These are phyloP conservation scores for Syritta pipiens DNA, from an alignment of 2,888 invertebrate genomes.

Conservation along the genomic window DNA sequence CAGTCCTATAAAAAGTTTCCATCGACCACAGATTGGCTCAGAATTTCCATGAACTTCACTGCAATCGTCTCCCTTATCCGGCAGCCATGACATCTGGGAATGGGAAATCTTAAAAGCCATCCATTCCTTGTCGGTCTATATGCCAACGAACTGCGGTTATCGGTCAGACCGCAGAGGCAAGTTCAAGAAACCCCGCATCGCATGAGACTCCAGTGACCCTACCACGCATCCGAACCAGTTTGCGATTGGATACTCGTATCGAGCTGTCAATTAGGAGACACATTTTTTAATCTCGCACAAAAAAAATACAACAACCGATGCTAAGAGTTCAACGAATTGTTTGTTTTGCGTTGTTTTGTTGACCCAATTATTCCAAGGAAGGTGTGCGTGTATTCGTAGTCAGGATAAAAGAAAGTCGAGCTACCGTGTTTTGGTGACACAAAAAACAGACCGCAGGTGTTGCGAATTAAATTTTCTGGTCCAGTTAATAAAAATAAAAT, in stretches of 20 bases:
- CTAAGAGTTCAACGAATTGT: constrained; percentile 40
- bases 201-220: constrained; percentile 1
- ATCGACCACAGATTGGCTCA: constrained; percentile 17
- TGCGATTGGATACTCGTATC: neutral
- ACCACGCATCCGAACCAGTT: constrained; percentile 29
- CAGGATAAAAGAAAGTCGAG: no score
- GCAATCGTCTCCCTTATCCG: neutral
- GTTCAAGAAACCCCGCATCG: constrained; percentile 34
- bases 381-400: neutral
- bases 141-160: constrained; percentile 35
- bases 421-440: no score
- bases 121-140: neutral
- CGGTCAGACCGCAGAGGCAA: constrained; percentile 39
- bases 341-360: constrained; percentile 31
- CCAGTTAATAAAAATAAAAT: no score
- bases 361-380: constrained; percentile 45
- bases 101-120: neutral
- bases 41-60: constrained; percentile 37
- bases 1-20: constrained; percentile 3
- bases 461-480: no score
- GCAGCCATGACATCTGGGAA: neutral
- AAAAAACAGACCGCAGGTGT: no score
- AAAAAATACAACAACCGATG: neutral
- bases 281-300: neutral
- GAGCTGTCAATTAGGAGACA: constrained; percentile 18